A percentile compares a stretch with the other conserved stretches of the same genome.
Evolutionary conservation across 92 coral and sea anemone species (phyloP).

Genomic region (Phenganax marumi): DNA sequence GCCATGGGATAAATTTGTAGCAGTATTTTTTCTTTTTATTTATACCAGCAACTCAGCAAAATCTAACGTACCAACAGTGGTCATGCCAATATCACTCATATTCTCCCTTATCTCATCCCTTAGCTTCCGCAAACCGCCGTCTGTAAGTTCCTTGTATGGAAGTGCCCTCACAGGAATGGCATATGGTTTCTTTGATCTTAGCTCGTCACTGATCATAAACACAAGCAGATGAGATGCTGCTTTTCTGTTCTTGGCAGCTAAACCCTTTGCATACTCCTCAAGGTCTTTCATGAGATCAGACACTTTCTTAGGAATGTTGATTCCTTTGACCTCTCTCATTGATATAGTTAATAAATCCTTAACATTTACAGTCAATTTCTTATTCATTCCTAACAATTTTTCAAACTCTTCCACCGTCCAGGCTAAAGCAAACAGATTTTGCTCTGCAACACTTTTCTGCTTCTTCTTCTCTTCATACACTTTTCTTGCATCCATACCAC

Average conservation of each 20-base stretch:
- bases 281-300: slow-evolving; percentile 44
- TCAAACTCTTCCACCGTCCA: slow-evolving; percentile 57
- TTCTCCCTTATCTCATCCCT: slow-evolving; percentile 47
- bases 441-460: slow-evolving; percentile 52
- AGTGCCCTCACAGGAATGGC: slow-evolving; percentile 60
- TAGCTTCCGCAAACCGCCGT: slow-evolving; percentile 43
- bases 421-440: slow-evolving; percentile 59
- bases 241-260: slow-evolving; percentile 54
- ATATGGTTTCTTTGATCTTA: slow-evolving; percentile 58
- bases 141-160: slow-evolving; percentile 56
- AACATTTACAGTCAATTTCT: not conserved
- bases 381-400: slow-evolving; percentile 33
- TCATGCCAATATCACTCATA: slow-evolving; percentile 59
- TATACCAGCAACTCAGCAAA: no score
- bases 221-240: slow-evolving; percentile 65
- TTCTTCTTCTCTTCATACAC: slow-evolving; percentile 26
- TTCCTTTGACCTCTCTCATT: not conserved
- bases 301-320: slow-evolving; percentile 21
- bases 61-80: slow-evolving; percentile 42
- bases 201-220: slow-evolving; percentile 69
- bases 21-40: no score
- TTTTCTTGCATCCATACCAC: slow-evolving; percentile 1
- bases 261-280: slow-evolving; percentile 48
- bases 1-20: not conserved
- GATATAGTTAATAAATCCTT: not conserved